Percentiles rank a stretch among this genome's conserved stretches.
phyloP scores from a whole-genome alignment of 2,113 vertebrate species.

The Porphyrio hochstetteri region DNA sequence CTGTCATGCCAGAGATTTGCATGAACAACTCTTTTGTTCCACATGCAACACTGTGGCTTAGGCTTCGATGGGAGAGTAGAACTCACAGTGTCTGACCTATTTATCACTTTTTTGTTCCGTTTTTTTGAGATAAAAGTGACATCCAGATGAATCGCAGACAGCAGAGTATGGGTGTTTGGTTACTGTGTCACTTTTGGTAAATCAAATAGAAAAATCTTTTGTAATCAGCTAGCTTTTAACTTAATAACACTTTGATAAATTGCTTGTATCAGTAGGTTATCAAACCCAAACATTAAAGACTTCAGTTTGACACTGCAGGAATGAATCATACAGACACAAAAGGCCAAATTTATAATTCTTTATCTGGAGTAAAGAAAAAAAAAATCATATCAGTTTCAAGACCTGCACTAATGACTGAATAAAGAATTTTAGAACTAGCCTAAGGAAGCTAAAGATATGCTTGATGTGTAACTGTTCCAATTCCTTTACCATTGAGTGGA shows the following conservation, averaged over 20 bases:
- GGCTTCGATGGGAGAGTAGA: neutral
- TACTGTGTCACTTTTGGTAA: conserved; percentile 18
- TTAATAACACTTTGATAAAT: conserved; percentile 47
- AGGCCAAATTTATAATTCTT: neutral
- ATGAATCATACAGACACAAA: conserved; percentile 2
- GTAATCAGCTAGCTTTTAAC: conserved; percentile 37
- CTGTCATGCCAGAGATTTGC: neutral
- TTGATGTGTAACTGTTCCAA: neutral
- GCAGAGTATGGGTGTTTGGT: neutral
- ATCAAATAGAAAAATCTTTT: conserved; percentile 34
- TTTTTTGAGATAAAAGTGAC: conserved; percentile 3
- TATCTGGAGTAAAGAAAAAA: neutral
- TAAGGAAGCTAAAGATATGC: neutral
- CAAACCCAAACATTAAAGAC: conserved; percentile 33
- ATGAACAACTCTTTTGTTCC: neutral
- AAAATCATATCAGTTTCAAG: neutral
- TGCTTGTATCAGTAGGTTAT: conserved; percentile 24
- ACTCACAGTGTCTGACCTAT: neutral
- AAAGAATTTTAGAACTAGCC: neutral
- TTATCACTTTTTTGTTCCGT: neutral
- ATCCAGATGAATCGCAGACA: neutral
- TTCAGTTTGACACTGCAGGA: neutral
- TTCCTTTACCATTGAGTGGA: neutral
- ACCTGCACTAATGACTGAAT: neutral
- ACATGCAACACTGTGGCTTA: neutral